Evolutionary conservation across 2,888 invertebrate species (phyloP).

Genomic region (Megastigmus dorsalis): DNA sequence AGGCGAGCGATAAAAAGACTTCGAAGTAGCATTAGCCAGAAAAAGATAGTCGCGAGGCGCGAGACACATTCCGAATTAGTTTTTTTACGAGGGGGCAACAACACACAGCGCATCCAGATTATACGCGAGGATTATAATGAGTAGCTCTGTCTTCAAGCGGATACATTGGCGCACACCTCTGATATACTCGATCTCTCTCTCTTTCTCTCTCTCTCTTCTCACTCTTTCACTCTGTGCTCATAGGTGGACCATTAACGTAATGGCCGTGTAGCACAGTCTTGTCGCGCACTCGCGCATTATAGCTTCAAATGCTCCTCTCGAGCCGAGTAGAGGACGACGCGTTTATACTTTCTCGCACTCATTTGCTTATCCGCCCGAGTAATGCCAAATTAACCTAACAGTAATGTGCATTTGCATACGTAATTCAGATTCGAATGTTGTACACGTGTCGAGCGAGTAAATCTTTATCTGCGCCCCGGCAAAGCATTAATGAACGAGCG

Average conservation of each 20-base stretch:
- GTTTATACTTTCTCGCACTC: too few relatives aligned
- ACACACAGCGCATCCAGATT: background rate
- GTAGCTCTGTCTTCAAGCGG: background rate
- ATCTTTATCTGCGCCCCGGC: too few relatives aligned
- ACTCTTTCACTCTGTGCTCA: background rate
- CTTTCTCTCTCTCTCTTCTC: background rate
- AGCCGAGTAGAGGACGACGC: background rate
- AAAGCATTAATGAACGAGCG: too few relatives aligned
- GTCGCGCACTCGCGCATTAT: conserved; percentile 1
- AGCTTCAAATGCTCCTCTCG: background rate
- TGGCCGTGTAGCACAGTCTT: background rate
- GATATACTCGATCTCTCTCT: background rate
- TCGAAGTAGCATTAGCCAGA: conserved; percentile 15
- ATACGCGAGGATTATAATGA: conserved; percentile 15
- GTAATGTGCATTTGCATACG: background rate
- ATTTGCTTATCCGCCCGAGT: conserved; percentile 17
- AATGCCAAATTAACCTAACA: conserved; percentile 13
- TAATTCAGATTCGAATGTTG: background rate
- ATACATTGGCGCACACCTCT: background rate
- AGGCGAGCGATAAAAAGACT: too few relatives aligned
- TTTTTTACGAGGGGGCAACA: background rate
- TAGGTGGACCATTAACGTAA: conserved; percentile 19
- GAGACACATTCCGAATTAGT: conserved; percentile 16
- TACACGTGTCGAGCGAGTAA: background rate
- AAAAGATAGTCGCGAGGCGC: conserved; percentile 11